A percentile compares a stretch with the other conserved stretches of the same genome.
Conservation (phyloP, 2,113 vertebrate species). For the Tricholaema leucomelas region DNA sequence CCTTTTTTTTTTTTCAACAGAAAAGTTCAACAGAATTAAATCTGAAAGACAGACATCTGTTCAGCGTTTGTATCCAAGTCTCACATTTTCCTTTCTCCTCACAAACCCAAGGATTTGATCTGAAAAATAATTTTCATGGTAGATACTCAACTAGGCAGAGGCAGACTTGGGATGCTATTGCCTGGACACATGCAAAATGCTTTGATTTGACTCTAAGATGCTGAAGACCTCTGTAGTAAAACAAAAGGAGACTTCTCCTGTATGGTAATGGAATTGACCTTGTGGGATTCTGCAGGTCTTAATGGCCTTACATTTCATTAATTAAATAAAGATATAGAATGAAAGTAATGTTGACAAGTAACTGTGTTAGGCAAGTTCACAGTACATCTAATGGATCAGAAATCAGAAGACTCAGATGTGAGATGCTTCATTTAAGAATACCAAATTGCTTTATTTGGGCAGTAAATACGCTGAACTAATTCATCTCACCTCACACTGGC, state of each 20-base stretch:
- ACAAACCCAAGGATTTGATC: not conserved
- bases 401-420: not conserved
- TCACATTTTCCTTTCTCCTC: slow-evolving; percentile 33
- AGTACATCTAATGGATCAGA: not conserved
- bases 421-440: not conserved
- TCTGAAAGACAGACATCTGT: slow-evolving; percentile 3
- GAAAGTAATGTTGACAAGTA: not conserved
- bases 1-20: not conserved
- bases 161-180: not conserved
- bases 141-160: not conserved
- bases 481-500: accelerated
- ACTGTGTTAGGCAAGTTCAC: not conserved
- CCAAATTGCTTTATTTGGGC: not conserved
- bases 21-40: not conserved
- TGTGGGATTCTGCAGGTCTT: not conserved
- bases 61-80: slow-evolving; percentile 11
- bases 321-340: not conserved
- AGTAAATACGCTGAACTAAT: not conserved
- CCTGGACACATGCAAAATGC: not conserved
- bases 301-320: not conserved
- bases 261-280: not conserved
- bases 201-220: not conserved
- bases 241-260: not conserved
- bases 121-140: not conserved
- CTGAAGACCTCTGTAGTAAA: not conserved